Percentiles rank a stretch among this genome's conserved stretches.
Evolutionary conservation across 2,797 vertebrate genomes (phyloP).

Genomic region (Protosalanx chinensis): DNA sequence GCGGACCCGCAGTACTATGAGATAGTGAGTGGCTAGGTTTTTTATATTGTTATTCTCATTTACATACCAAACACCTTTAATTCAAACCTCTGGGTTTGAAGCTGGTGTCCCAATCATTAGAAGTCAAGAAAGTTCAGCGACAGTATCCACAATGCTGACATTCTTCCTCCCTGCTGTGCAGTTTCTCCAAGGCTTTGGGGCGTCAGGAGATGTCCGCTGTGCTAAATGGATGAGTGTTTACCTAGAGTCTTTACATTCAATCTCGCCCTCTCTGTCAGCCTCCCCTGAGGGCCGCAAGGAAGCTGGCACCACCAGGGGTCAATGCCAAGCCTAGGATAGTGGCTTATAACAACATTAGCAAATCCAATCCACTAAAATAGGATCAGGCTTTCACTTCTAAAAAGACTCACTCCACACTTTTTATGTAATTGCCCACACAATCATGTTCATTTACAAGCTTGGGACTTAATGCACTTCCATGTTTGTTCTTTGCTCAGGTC

Average conservation of each 20-base stretch:
- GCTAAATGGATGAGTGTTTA: conserved; percentile 59
- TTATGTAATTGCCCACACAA: conserved; percentile 63
- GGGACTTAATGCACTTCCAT: conserved; percentile 42
- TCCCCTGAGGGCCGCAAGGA: conserved; percentile 17
- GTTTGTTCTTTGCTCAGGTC: conserved; percentile 41
- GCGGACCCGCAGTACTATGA: not conserved
- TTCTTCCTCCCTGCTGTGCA: conserved; percentile 39
- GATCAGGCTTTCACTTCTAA: conserved; percentile 52
- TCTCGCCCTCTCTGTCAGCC: not conserved
- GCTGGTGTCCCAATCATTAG: not conserved
- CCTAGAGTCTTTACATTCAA: conserved; percentile 52
- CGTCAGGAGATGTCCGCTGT: conserved; percentile 59
- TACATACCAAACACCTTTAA: not conserved
- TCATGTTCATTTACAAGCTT: conserved; percentile 62
- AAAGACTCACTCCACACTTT: conserved; percentile 61
- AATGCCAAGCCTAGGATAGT: conserved; percentile 45
- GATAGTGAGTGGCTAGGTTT: not conserved
- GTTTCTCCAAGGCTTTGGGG: conserved; percentile 36
- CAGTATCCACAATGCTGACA: not conserved
- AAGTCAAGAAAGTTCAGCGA: not conserved
- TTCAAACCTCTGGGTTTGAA: not conserved
- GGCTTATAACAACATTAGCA: conserved; percentile 65
- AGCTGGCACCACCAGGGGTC: conserved; percentile 46
- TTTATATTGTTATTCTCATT: not conserved
- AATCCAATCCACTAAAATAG: conserved; percentile 62